Conservation (phyloP, 2,888 invertebrate genomes). For the Lottia scabra region DNA sequence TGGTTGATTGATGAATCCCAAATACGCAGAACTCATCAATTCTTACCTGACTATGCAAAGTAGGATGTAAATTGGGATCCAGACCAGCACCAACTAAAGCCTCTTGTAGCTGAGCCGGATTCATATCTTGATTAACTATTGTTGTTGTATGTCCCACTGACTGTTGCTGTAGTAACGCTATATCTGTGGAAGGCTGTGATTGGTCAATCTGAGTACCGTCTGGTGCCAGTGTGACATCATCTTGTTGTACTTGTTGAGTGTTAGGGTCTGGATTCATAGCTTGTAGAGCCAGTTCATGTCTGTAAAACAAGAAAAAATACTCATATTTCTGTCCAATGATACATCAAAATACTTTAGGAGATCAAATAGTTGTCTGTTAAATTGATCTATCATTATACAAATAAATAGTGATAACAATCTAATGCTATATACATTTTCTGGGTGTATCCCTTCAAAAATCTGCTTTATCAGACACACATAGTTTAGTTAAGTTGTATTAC, state of each 20-base stretch:
- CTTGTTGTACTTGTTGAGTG: constrained; percentile 26
- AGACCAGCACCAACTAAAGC: constrained; percentile 35
- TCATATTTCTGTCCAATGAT: not conserved
- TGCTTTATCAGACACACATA: no score
- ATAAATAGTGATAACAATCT: not conserved
- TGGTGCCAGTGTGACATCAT: constrained; percentile 7
- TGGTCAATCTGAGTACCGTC: constrained; percentile 20
- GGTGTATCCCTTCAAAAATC: not conserved
- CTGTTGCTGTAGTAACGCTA: constrained; percentile 38
- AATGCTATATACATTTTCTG: not conserved
- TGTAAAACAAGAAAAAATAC: constrained; percentile 24
- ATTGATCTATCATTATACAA: no score
- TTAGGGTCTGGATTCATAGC: constrained; percentile 34
- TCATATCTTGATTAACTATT: constrained; percentile 41
- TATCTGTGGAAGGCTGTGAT: constrained; percentile 41
- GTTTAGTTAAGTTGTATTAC: no score
- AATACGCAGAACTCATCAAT: no score
- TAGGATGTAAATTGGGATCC: constrained; percentile 56
- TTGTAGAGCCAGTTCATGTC: constrained; percentile 72
- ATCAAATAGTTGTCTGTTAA: no score
- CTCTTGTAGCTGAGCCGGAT: constrained; percentile 35
- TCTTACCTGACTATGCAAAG: constrained; percentile 61
- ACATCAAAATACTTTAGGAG: no score
- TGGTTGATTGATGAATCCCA: no score
- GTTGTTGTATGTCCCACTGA: constrained; percentile 42